Percentiles rank a stretch among this genome's conserved stretches.
Evolutionary conservation across 1,140 invertebrate species (phyloP).

Genomic region (Prorops nasuta): DNA sequence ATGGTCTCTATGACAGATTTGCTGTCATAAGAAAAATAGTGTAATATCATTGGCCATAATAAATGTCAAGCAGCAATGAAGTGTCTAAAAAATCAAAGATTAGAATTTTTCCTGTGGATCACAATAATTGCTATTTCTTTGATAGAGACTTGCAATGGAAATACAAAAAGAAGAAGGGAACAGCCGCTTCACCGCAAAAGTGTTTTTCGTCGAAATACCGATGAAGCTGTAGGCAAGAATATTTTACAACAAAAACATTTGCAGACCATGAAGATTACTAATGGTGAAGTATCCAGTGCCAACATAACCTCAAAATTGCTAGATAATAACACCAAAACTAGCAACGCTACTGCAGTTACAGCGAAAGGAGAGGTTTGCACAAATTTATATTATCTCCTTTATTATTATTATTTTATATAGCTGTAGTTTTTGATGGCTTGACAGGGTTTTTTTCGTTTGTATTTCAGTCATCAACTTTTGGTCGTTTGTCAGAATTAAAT

Average conservation of each 20-base stretch:
- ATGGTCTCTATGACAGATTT: too few relatives aligned
- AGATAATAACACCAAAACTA: conserved; percentile 8
- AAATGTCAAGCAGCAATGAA: conserved; percentile 37
- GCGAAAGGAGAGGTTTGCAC: conserved; percentile 5
- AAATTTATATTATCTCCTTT: not conserved
- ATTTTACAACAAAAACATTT: not conserved
- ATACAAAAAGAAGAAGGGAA: conserved; percentile 24
- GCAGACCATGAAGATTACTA: not conserved
- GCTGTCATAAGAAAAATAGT: too few relatives aligned
- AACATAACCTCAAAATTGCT: conserved; percentile 29
- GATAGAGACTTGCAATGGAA: conserved; percentile 25
- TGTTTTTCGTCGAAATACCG: too few relatives aligned
- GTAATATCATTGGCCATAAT: too few relatives aligned
- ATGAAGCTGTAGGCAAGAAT: not conserved
- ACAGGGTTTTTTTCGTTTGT: not conserved
- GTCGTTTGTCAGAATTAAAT: conserved; percentile 32
- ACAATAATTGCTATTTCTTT: conserved; percentile 37
- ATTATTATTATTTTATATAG: not conserved
- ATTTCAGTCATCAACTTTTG: conserved; percentile 1
- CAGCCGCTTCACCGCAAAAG: conserved; percentile 1
- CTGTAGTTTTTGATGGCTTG: not conserved
- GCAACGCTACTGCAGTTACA: conserved; percentile 4
- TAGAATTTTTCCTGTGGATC: conserved; percentile 34
- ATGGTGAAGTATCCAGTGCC: conserved; percentile 8
- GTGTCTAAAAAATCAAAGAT: conserved; percentile 35